Base-by-base conservation (phyloP, 2,888 invertebrate species). In the Hirtodrosophila trivittata region DNA sequence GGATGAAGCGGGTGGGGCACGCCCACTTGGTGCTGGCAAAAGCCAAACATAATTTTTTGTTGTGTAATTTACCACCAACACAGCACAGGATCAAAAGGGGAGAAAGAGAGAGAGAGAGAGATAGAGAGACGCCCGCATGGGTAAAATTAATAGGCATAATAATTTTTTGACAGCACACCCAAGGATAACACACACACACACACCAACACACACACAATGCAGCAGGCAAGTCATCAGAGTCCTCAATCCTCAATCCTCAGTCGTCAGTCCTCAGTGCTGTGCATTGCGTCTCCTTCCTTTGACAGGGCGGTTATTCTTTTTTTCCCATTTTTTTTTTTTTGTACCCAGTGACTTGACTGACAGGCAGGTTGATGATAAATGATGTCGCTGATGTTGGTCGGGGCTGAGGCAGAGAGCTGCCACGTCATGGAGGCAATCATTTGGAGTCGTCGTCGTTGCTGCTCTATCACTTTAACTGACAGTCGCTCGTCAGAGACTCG, bases 141-240 rank as follows among this genome's bases (percentile, higher is more conserved):
- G 65, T 83, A 87, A 89, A 89, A 89, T 89, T 89, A 89, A 89
- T 89, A 89, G 88, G 89, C 89, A 89, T 89, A 89, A 89, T 89
- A 89, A 89, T 89, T 89, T 89, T 89, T 87, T 89, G 88, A 89
- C 89, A 89, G 89, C 86, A 78, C 84, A 81, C 77, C 80, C 88
- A 88, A 89, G 89, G 89, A 89, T 89, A 89, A 87, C 77, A 70
- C 66, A 70, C 59, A 64, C 49, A 12, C 33, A 33, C 33, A 12
- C 12, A 12, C 33, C 33, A 33, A 12, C 33, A 12, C 3, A 12
- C 32, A 32, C 21, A 25, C 62, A 66, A 51, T 47, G 58, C 54
- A 73, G 57, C 73, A 50, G 73, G 70, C 74, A 74, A 54, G 85
- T 75, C 85, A 75, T 84, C 78, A 75, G 69, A 72, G 74, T 74